These are phyloP conservation scores for Chironomus riparius DNA, from an alignment of 2,888 invertebrate genomes.

Conservation along the genomic window DNA sequence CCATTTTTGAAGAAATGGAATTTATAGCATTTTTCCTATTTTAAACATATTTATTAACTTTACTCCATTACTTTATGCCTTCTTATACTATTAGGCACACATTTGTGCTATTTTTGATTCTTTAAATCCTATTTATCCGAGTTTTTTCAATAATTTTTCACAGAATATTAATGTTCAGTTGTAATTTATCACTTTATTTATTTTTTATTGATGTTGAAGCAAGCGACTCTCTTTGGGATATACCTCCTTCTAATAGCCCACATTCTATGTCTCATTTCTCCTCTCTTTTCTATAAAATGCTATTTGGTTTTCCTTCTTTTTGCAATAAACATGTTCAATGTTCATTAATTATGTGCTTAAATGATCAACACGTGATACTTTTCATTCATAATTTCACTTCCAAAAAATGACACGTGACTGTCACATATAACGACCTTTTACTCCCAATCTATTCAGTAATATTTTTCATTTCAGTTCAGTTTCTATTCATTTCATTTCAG, in stretches of 20 bases:
- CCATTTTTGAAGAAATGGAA: conserved; percentile 23
- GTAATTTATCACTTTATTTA: conserved; percentile 26
- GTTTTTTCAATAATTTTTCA: conserved; percentile 19
- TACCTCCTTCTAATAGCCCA: background rate
- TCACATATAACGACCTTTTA: background rate
- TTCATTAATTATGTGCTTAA: too few species aligned
- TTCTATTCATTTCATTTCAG: background rate
- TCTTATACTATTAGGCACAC: background rate
- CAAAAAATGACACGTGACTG: background rate
- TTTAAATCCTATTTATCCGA: background rate
- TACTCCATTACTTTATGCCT: background rate
- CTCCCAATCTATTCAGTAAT: background rate
- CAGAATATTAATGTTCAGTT: conserved; percentile 19
- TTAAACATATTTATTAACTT: background rate
- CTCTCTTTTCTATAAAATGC: background rate
- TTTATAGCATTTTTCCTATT: conserved; percentile 9
- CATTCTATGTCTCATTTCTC: background rate
- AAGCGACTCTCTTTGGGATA: background rate
- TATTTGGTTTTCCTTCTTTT: background rate
- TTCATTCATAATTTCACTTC: background rate
- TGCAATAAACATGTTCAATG: too few species aligned
- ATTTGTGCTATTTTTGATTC: background rate
- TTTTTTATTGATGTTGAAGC: conserved; percentile 24
- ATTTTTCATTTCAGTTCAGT: background rate
- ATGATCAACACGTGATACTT: background rate